Evolutionary conservation across 2,888 invertebrate genomes (phyloP), one percentile per base, ranked within the genome.

Genomic region (Acholoe squamosa): DNA sequence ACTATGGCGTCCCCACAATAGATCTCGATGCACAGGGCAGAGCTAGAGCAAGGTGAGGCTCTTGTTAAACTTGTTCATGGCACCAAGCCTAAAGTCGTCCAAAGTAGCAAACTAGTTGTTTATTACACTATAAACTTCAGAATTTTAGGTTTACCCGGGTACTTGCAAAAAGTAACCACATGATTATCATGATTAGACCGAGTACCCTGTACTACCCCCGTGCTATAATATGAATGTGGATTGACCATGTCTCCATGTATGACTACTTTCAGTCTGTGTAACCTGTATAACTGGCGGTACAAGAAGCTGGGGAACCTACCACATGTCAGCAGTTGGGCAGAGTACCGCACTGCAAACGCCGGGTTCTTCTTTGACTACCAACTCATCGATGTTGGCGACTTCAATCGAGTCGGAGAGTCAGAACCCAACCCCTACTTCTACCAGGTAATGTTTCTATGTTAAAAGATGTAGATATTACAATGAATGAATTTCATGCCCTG

Each of bases 381-480:
- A 96, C 96, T 99, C 0, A 97, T 99, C 92, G 98, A 99, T 96
- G 99, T 99, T 0, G 98, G 98, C 93, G 98, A 99, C 96, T 99
- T 99, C 96, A 99, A 99, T 95, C 98, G 98, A 10, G 97, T 98
- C 14, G 99, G 99, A 0, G 99, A 99, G 96, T 98, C 98, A 0
- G 99, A 99, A 95, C 99, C 99, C 0, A 99, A 98, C 96, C 99
- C 99, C 0, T 99, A 98, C 96, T 99, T 99, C 96, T 99, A 99
- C 96, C 99, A 99, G 97, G 98, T 98, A 91, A 89, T 19, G 61
- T n/a, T 43, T 43, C 43, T 43, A 43, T 10, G 10, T 7, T 43
- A 43, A 43, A n/a, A 43, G 43, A 43, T 43, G n/a, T n/a, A n/a
- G n/a, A n/a, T n/a, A n/a, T 43, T 43, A 43, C 43, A 43, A 43